These are phyloP conservation scores for Tenebrio molitor DNA, from an alignment of 1,140 invertebrate species.

Conservation along the genomic window DNA sequence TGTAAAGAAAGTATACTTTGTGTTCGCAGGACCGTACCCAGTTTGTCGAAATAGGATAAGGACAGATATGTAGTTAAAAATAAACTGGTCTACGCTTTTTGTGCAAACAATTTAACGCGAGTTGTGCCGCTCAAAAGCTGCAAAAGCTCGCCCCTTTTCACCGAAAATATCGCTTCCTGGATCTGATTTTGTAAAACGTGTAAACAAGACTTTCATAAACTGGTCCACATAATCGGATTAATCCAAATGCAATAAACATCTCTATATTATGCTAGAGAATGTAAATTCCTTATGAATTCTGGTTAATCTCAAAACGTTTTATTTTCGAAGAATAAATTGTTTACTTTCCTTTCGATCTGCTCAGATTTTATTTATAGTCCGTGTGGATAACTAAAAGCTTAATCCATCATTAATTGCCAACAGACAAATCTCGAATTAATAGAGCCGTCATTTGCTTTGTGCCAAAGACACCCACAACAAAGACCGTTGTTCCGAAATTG, in stretches of 20 bases:
- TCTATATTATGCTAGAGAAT: neutral
- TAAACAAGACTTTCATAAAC: too few relatives aligned
- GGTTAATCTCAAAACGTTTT: conserved; percentile 29
- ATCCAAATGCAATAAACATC: conserved; percentile 2
- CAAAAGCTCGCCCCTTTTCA: too few relatives aligned
- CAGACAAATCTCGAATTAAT: conserved; percentile 8
- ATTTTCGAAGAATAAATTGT: conserved; percentile 23
- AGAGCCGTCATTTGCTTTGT: conserved; percentile 13
- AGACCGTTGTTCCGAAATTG: neutral
- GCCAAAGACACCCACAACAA: conserved; percentile 3
- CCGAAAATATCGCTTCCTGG: too few relatives aligned
- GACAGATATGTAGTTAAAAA: too few relatives aligned
- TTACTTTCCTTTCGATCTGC: conserved; percentile 14
- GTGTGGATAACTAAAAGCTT: conserved; percentile 2
- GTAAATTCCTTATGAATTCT: conserved; percentile 30
- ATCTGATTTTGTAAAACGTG: too few relatives aligned
- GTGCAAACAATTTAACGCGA: too few relatives aligned
- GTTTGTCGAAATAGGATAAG: too few relatives aligned
- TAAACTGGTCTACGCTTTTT: too few relatives aligned
- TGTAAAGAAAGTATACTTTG: too few relatives aligned
- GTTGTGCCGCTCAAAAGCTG: too few relatives aligned
- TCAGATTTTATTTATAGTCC: conserved; percentile 23
- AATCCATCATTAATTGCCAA: conserved; percentile 30
- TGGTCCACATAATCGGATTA: neutral
- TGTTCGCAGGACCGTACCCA: too few relatives aligned